phyloP scores from a whole-genome alignment of 1,140 invertebrate genomes.

The Tetragnatha versicolor region DNA sequence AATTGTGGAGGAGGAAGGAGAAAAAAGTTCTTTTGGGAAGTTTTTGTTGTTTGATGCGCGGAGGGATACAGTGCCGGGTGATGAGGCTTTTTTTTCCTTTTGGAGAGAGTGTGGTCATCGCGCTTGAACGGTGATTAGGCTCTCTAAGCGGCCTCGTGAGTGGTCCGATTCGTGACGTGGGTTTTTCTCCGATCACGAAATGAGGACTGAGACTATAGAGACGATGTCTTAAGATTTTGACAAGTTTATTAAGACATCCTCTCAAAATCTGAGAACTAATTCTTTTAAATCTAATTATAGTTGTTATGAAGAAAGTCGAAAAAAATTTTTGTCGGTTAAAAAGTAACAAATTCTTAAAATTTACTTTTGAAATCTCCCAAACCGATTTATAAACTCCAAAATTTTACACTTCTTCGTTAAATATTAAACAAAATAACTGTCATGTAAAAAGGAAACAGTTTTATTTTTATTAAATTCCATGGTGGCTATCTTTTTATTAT shows the following conservation, averaged over 20 bases:
- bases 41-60: constrained; percentile 33
- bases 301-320: too few species aligned
- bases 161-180: constrained; percentile 13
- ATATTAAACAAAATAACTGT: not conserved
- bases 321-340: too few species aligned
- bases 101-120: not conserved
- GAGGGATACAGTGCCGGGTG: constrained; percentile 33
- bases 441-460: not conserved
- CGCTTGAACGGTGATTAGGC: constrained; percentile 15
- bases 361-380: not conserved
- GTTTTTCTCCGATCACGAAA: not conserved
- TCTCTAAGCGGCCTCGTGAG: not conserved
- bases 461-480: not conserved
- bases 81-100: constrained; percentile 33
- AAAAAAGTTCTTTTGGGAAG: constrained; percentile 8
- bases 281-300: too few species aligned
- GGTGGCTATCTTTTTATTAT: too few species aligned
- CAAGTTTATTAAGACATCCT: too few species aligned
- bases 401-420: not conserved
- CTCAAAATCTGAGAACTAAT: too few species aligned
- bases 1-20: not conserved
- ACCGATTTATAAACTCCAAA: not conserved
- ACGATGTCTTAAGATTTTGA: too few species aligned
- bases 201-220: too few species aligned
- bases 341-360: not conserved